Percentiles rank a stretch among this genome's conserved stretches.
phyloP scores from a whole-genome alignment of 1,140 invertebrate genomes.

The Pseudoatta argentina region DNA sequence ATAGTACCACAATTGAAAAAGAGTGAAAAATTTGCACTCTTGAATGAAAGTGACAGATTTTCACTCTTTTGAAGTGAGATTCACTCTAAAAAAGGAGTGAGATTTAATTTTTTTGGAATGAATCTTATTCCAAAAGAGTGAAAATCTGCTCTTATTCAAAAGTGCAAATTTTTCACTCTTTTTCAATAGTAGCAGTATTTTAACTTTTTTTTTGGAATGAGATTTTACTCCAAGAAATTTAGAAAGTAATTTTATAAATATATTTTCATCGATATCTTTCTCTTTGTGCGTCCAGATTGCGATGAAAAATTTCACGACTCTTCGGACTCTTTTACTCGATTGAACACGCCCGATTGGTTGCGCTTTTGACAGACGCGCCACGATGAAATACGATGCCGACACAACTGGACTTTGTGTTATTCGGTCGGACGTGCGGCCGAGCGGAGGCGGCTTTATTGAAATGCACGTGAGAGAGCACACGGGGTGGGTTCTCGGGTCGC shows the following conservation, averaged over 20 bases:
- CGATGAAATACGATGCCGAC: conserved; percentile 9
- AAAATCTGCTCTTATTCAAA: no score
- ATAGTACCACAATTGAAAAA: no score
- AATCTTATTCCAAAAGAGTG: no score
- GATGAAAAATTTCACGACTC: neutral
- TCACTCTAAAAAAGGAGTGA: no score
- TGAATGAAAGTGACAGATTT: no score
- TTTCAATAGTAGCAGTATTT: no score
- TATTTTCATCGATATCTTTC: neutral
- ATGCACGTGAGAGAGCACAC: conserved; percentile 70
- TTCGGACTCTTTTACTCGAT: neutral
- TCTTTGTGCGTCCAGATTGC: neutral
- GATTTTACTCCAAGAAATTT: neutral
- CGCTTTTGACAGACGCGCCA: conserved; percentile 54
- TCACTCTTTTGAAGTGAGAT: no score
- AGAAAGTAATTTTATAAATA: neutral
- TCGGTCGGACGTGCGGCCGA: conserved; percentile 31
- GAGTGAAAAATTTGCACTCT: no score
- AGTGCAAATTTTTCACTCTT: no score
- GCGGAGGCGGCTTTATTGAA: conserved; percentile 76
- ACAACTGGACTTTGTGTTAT: conserved; percentile 37
- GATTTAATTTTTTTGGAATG: no score
- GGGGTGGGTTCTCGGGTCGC: conserved; percentile 79
- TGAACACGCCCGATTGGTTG: neutral
- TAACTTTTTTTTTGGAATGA: no score